Conservation (phyloP, 2,113 vertebrate species). For the Macroglossus sobrinus region DNA sequence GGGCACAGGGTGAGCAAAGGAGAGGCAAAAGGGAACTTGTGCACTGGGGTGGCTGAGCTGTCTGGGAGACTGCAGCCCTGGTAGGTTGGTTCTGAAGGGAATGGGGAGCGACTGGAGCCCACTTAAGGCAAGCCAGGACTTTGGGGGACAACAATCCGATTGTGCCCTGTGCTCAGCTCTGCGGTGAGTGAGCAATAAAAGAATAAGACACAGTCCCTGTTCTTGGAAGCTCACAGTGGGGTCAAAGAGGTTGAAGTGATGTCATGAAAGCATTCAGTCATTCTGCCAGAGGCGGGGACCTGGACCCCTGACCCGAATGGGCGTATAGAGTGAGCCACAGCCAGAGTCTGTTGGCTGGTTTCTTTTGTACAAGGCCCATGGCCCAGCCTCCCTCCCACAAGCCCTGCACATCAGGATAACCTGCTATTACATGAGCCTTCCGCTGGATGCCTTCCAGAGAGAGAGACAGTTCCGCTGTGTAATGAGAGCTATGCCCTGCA, state of each 20-base stretch:
- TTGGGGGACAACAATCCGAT: background rate
- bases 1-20: background rate
- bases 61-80: background rate
- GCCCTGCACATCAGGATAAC: conserved; percentile 23
- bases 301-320: background rate
- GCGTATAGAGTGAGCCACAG: background rate
- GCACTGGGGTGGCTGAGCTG: background rate
- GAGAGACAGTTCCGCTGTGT: background rate
- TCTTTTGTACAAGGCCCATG: background rate
- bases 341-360: background rate
- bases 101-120: fast-evolving
- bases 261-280: background rate
- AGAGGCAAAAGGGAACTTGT: fast-evolving
- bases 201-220: background rate
- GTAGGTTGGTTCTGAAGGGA: background rate
- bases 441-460: conserved; percentile 43
- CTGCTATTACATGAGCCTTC: conserved; percentile 52
- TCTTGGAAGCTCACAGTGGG: background rate
- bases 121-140: background rate
- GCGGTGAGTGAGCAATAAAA: background rate
- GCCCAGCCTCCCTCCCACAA: conserved; percentile 36
- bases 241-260: background rate
- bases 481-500: conserved; percentile 12
- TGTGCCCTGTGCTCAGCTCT: background rate
- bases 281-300: background rate